Conservation (phyloP, 1,140 invertebrate species). For the Bombus polaris region DNA sequence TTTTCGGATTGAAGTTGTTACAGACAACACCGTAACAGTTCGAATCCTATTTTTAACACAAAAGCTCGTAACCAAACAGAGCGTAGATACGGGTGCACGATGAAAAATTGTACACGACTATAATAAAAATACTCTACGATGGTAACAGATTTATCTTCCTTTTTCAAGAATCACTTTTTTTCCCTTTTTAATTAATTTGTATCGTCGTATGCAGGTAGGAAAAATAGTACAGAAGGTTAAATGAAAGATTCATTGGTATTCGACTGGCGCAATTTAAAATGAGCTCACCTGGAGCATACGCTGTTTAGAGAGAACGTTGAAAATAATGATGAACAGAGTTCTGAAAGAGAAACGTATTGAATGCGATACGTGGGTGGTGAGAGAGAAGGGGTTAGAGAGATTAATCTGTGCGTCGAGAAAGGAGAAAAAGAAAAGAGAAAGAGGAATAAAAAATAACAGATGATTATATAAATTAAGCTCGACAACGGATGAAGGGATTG, state of each 20-base stretch:
- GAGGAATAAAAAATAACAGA: slow-evolving; percentile 53
- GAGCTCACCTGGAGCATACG: not conserved
- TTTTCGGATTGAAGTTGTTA: not conserved
- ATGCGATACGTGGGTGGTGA: slow-evolving; percentile 36
- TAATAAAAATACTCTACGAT: not conserved
- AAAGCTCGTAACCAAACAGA: slow-evolving; percentile 2
- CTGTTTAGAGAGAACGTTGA: slow-evolving; percentile 40
- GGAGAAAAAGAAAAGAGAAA: not conserved
- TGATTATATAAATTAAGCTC: slow-evolving; percentile 64
- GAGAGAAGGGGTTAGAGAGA: slow-evolving; percentile 39
- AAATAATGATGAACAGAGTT: slow-evolving; percentile 39
- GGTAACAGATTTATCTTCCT: not conserved
- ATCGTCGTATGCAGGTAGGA: too few relatives aligned
- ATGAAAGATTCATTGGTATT: slow-evolving; percentile 8
- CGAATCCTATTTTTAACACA: not conserved
- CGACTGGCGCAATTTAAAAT: slow-evolving; percentile 6
- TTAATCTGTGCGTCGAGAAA: slow-evolving; percentile 51
- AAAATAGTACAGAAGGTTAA: not conserved
- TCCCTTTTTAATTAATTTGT: not conserved
- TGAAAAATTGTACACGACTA: not conserved
- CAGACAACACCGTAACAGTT: slow-evolving; percentile 1
- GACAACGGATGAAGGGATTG: slow-evolving; percentile 16
- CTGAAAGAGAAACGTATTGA: slow-evolving; percentile 22
- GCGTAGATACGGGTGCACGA: not conserved
- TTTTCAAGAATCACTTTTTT: not conserved